Evolutionary conservation across 2,113 vertebrate species (phyloP).

Genomic region (Artemisiospiza belli): DNA sequence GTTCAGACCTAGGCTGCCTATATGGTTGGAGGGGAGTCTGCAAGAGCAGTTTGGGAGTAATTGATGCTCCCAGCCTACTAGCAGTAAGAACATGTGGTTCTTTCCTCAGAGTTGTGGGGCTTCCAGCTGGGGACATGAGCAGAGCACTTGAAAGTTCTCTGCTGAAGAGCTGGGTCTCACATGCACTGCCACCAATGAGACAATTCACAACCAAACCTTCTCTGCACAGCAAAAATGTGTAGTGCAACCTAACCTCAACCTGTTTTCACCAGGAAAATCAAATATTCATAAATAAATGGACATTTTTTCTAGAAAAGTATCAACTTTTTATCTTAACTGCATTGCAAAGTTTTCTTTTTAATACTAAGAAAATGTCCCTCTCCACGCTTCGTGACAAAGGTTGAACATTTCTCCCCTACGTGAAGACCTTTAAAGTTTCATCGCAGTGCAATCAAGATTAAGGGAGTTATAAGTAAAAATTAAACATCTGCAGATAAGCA

Average conservation of each 20-base stretch:
- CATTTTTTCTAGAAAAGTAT: neutral
- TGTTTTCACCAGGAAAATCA: neutral
- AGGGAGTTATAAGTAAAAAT: neutral
- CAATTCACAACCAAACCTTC: neutral
- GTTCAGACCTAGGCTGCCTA: neutral
- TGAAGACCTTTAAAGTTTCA: neutral
- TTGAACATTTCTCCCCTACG: neutral
- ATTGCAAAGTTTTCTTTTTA: neutral
- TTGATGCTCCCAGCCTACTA: neutral
- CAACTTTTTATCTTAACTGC: neutral
- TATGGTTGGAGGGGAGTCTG: neutral
- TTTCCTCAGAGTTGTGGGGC: neutral
- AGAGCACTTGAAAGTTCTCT: neutral
- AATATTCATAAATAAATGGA: neutral
- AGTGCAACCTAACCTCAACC: neutral
- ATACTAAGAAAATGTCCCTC: neutral
- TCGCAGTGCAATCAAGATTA: neutral
- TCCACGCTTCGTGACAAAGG: neutral
- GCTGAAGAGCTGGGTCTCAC: neutral
- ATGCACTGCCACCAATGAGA: fast-evolving
- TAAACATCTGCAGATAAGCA: conserved; percentile 8
- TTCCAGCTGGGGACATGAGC: neutral
- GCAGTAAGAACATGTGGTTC: neutral
- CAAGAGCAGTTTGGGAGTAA: neutral
- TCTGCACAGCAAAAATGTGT: neutral